Conservation (phyloP, 2,888 invertebrate genomes). For the Sarcophaga carnaria region DNA sequence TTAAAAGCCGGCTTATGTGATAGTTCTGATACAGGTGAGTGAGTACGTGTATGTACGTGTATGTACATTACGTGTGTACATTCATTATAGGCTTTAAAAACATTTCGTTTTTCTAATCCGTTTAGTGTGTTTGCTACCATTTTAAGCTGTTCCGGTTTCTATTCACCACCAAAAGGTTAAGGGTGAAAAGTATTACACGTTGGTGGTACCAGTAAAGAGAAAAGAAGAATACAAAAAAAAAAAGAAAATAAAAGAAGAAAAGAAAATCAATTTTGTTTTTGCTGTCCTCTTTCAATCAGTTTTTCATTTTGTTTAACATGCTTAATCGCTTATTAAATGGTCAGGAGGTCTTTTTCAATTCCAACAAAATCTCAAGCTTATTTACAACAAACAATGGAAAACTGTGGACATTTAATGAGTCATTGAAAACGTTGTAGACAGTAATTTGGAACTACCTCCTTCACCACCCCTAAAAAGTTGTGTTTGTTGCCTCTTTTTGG, state of each 20-base stretch:
- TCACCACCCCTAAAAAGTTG: too few relatives aligned
- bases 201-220: too few relatives aligned
- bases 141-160: not conserved
- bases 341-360: not conserved
- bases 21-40: slow-evolving; percentile 84
- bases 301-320: not conserved
- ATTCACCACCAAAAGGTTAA: not conserved
- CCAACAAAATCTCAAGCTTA: not conserved
- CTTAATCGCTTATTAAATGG: not conserved
- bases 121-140: slow-evolving; percentile 70
- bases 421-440: too few relatives aligned
- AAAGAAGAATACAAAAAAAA: too few relatives aligned
- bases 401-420: too few relatives aligned
- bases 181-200: not conserved
- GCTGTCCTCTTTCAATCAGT: not conserved
- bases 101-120: slow-evolving; percentile 72
- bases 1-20: slow-evolving; percentile 88
- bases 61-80: not conserved
- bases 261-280: not conserved
- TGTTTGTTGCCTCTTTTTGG: too few relatives aligned
- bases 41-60: not conserved
- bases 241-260: not conserved
- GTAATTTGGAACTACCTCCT: too few relatives aligned
- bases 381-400: too few relatives aligned
- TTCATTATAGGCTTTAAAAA: not conserved